Base-by-base conservation (phyloP, 2,113 vertebrate species). In the Nannospalax galili region DNA sequence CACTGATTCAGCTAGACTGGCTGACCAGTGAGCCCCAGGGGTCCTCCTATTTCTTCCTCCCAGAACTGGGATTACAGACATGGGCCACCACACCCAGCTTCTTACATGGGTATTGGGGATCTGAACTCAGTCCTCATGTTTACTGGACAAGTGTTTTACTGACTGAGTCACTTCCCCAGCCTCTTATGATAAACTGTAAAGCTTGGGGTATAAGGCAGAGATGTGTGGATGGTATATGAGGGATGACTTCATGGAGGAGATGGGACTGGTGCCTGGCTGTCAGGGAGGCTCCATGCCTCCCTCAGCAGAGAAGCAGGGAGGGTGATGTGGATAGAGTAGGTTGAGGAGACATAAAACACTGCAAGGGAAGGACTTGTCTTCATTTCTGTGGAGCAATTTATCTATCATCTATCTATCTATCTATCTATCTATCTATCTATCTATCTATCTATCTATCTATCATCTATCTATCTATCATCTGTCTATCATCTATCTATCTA, bases 141-240 rank as follows among this genome's bases (percentile, higher is more conserved):
- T 84, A 26, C 30, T 26, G 19, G 37, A 32, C 16, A 77, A 77
- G 26, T 40, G 16, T 1, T 6, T 45, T 58, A 42, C 16, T 32
- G 28, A 65, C 19, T 12, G 37, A 82, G 37, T n/a, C 17, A 12
- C 19, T 16, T 42, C 37, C n/a, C 15, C 37, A 40, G 56, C 15
- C n/a, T 11, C 8, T 3, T 42, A 40, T 64, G 42, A 62, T 52
- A 26, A 19, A 3, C 3, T 3, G 3, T 42, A 28, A 88, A 6
- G 73, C 22, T 19, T 22, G 9, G 42, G 64, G 14, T 30, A 3
- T 15, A 28, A 60, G 9, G 3, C 28, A 24, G 40, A 48, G 24
- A 14, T 2, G 0, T 7, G 42, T 4, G n/a, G 4, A 16, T 26
- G 6, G 40, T 52, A 1, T 9, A 37, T 42, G n/a, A 77, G 26